phyloP scores from a whole-genome alignment of 92 coral and sea anemone genomes.

The Actinostola sp. region DNA sequence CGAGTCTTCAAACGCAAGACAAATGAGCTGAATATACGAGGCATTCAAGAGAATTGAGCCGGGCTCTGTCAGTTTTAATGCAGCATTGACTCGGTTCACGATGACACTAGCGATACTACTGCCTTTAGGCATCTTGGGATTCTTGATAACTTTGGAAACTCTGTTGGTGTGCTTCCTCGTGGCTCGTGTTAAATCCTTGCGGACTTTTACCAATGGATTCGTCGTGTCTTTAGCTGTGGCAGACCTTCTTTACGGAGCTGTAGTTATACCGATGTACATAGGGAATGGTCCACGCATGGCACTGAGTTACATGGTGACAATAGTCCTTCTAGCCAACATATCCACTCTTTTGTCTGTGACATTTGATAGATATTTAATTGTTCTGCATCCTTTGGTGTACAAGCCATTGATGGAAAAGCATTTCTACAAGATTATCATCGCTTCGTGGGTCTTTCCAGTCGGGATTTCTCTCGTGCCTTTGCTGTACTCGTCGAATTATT shows the following conservation, averaged over 20 bases:
- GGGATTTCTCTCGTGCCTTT: constrained; percentile 37
- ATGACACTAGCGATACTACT: constrained; percentile 5
- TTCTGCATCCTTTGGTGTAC: constrained; percentile 38
- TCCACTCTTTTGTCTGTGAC: constrained; percentile 47
- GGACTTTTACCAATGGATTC: constrained; percentile 47
- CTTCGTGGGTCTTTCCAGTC: constrained; percentile 48
- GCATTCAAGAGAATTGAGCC: too few relatives aligned
- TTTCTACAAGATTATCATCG: constrained; percentile 30
- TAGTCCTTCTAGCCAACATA: constrained; percentile 52
- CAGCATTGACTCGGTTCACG: too few relatives aligned
- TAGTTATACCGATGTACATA: constrained; percentile 41
- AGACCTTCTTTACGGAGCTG: constrained; percentile 48
- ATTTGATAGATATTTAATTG: constrained; percentile 61
- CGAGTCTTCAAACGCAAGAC: too few relatives aligned
- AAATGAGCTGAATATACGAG: too few relatives aligned
- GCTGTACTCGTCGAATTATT: constrained; percentile 33
- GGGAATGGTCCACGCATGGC: constrained; percentile 8
- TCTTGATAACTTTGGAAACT: constrained; percentile 51
- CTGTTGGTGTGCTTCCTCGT: constrained; percentile 47
- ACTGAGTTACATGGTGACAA: constrained; percentile 27
- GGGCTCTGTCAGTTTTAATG: too few relatives aligned
- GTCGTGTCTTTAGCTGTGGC: constrained; percentile 59
- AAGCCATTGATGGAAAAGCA: constrained; percentile 36
- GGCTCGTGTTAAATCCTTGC: constrained; percentile 29
- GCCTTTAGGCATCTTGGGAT: constrained; percentile 31